Evolutionary conservation across 2,888 invertebrate genomes (phyloP).

Genomic region (Druceiella hillmani): DNA sequence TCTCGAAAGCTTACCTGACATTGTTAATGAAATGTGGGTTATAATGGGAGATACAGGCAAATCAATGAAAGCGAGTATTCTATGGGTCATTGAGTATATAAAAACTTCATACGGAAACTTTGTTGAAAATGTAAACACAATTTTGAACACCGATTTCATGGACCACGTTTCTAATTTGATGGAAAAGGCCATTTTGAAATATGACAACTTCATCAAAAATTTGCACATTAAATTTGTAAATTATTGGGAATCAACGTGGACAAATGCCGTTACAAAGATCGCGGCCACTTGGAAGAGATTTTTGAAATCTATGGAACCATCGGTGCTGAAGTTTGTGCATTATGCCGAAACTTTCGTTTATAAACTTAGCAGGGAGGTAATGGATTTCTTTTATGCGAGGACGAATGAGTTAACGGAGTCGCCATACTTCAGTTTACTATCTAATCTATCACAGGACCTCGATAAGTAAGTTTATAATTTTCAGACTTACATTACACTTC

Average conservation of each 20-base stretch:
- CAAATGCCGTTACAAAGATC: slow-evolving; percentile 58
- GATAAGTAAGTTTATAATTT: slow-evolving; percentile 58
- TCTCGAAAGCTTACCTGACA: slow-evolving; percentile 72
- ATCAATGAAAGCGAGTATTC: slow-evolving; percentile 68
- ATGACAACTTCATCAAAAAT: slow-evolving; percentile 73
- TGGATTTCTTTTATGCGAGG: slow-evolving; percentile 75
- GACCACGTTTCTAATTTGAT: slow-evolving; percentile 64
- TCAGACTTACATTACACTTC: no score
- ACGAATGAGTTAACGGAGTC: slow-evolving; percentile 75
- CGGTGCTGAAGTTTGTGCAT: slow-evolving; percentile 70
- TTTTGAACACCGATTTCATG: slow-evolving; percentile 70
- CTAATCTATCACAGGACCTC: slow-evolving; percentile 74
- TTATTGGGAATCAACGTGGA: slow-evolving; percentile 72
- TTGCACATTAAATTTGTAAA: slow-evolving; percentile 58
- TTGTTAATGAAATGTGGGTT: slow-evolving; percentile 77
- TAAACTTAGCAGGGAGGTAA: slow-evolving; percentile 67
- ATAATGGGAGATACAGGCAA: slow-evolving; percentile 81
- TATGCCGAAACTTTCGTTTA: slow-evolving; percentile 70
- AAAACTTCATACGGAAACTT: slow-evolving; percentile 67
- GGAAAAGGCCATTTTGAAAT: slow-evolving; percentile 66
- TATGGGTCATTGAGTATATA: slow-evolving; percentile 68
- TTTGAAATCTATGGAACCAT: slow-evolving; percentile 69
- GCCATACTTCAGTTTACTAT: slow-evolving; percentile 74
- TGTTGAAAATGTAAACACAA: slow-evolving; percentile 60
- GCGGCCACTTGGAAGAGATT: slow-evolving; percentile 68